phyloP scores from a whole-genome alignment of 1,140 invertebrate genomes.

The Ylistrum balloti region DNA sequence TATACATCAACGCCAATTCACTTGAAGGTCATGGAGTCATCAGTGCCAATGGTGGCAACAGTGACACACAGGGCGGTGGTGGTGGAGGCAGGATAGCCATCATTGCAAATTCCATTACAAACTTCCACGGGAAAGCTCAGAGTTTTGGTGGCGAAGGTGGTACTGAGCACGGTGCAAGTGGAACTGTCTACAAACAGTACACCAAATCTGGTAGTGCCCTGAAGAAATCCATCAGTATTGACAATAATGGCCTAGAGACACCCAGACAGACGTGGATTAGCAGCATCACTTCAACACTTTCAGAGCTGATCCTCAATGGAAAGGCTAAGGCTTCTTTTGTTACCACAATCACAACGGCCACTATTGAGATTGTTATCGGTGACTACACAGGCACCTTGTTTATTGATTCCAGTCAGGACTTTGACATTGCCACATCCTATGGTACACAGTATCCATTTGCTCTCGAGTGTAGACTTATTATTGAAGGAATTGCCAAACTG shows the following conservation, averaged over 20 bases:
- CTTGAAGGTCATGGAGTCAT: conserved; percentile 71
- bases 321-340: conserved; percentile 62
- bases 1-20: conserved; percentile 62
- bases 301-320: conserved; percentile 62
- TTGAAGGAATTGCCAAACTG: conserved; percentile 61
- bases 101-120: conserved; percentile 57
- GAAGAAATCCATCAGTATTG: conserved; percentile 60
- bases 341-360: conserved; percentile 52
- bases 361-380: conserved; percentile 61
- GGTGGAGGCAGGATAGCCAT: conserved; percentile 72
- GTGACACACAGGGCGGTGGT: conserved; percentile 63
- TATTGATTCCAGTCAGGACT: conserved; percentile 61
- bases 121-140: conserved; percentile 63
- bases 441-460: conserved; percentile 71
- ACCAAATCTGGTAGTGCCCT: conserved; percentile 64
- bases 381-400: conserved; percentile 69
- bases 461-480: conserved; percentile 69
- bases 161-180: conserved; percentile 66
- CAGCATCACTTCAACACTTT: conserved; percentile 51
- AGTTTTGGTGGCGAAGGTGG: conserved; percentile 66
- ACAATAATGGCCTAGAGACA: conserved; percentile 61
- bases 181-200: conserved; percentile 69
- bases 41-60: conserved; percentile 64
- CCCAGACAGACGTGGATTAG: conserved; percentile 58
- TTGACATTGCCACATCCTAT: conserved; percentile 69